Evolutionary conservation across 2,888 invertebrate genomes (phyloP).

Genomic region (Tenodera sinensis): DNA sequence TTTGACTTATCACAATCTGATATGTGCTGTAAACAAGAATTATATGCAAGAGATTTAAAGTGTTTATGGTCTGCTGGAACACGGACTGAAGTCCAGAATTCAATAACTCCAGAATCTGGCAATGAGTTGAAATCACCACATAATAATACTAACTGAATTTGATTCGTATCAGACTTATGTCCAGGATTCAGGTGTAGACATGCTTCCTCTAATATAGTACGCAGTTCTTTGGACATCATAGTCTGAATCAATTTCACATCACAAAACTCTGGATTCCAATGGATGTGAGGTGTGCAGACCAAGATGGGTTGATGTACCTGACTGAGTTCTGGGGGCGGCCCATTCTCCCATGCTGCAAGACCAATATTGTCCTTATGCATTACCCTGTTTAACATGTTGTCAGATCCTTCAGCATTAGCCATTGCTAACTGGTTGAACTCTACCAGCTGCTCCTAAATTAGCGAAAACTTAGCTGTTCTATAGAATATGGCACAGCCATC

Average conservation of each 20-base stretch:
- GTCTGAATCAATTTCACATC: conserved; percentile 99
- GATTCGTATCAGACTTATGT: conserved; percentile 67
- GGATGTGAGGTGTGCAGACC: conserved; percentile 97
- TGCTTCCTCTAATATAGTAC: conserved; percentile 81
- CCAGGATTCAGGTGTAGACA: conserved; percentile 72
- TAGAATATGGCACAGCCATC: conserved; percentile 99
- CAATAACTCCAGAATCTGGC: conserved; percentile 97
- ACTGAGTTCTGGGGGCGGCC: conserved; percentile 69
- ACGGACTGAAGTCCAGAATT: conserved; percentile 87
- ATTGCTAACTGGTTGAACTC: conserved; percentile 98
- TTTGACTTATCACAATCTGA: conserved; percentile 78
- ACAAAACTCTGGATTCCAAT: conserved; percentile 99
- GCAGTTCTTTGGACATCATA: conserved; percentile 94
- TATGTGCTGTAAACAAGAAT: conserved; percentile 85
- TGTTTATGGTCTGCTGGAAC: conserved; percentile 91
- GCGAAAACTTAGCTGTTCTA: conserved; percentile 84
- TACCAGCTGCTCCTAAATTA: conserved; percentile 93
- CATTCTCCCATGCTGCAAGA: conserved; percentile 84
- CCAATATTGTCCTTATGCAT: conserved; percentile 99
- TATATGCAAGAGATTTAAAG: conserved; percentile 94
- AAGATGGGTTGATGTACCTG: conserved; percentile 81
- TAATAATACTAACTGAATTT: conserved; percentile 86
- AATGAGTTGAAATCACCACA: conserved; percentile 99
- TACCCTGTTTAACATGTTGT: conserved; percentile 96
- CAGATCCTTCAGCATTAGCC: conserved; percentile 96